These are phyloP conservation scores for Cantharis nigra DNA, from an alignment of 2,888 invertebrate genomes.

Conservation along the genomic window DNA sequence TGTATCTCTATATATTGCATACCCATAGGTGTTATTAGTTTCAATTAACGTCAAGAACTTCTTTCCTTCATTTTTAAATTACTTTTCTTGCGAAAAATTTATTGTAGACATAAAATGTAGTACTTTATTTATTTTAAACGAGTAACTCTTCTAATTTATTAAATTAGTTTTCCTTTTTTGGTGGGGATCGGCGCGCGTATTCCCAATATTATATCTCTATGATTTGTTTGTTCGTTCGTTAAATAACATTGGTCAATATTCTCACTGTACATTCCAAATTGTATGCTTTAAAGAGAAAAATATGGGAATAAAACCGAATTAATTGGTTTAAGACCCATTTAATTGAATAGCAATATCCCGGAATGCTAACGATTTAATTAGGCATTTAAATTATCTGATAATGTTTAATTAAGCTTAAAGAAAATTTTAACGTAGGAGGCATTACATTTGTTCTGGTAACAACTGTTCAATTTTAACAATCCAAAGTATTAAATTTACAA, in stretches of 20 bases:
- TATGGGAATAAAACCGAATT: background rate
- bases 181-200: background rate
- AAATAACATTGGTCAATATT: background rate
- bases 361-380: background rate
- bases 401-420: background rate
- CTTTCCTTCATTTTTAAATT: background rate
- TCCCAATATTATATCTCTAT: background rate
- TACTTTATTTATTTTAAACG: background rate
- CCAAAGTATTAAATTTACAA: slow-evolving; percentile 39
- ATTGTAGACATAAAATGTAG: background rate
- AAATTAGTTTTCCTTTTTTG: background rate
- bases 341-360: background rate
- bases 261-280: too few relatives aligned
- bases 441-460: background rate
- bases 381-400: background rate
- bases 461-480: slow-evolving; percentile 20
- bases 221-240: background rate
- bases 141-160: background rate
- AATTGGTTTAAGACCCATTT: background rate
- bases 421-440: background rate
- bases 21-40: background rate
- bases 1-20: background rate
- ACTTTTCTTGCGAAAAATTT: background rate
- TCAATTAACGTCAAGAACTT: background rate
- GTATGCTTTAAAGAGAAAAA: too few relatives aligned